Conservation (phyloP, 2,888 invertebrate genomes). For the Calliopum simillimum region DNA sequence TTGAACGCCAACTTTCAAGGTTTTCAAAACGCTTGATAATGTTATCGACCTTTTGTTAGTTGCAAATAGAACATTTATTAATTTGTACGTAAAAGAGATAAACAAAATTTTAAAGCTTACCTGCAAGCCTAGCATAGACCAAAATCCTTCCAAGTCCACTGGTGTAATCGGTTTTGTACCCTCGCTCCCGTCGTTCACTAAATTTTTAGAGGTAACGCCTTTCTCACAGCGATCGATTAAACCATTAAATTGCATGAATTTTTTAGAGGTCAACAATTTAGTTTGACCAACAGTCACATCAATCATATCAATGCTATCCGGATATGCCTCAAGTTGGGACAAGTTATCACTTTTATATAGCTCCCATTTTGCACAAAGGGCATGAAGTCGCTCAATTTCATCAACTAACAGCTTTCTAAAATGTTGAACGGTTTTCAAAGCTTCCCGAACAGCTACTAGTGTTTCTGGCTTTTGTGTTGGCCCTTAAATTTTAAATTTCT, state of each 20-base stretch:
- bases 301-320: conserved; percentile 69
- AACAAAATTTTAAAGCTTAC: conserved; percentile 41
- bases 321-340: conserved; percentile 61
- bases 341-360: conserved; percentile 56
- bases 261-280: conserved; percentile 76
- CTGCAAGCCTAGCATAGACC: conserved; percentile 77
- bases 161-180: conserved; percentile 59
- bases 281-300: conserved; percentile 81
- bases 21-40: conserved; percentile 61
- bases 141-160: conserved; percentile 77
- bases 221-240: conserved; percentile 68
- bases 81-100: background rate
- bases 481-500: conserved; percentile 17
- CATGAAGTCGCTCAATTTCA: conserved; percentile 68
- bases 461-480: conserved; percentile 34
- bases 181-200: conserved; percentile 54
- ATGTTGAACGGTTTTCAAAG: conserved; percentile 57
- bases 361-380: conserved; percentile 69
- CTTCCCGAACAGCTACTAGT: conserved; percentile 44
- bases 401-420: conserved; percentile 63
- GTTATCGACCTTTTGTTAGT: conserved; percentile 55
- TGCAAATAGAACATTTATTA: background rate
- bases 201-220: conserved; percentile 46
- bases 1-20: conserved; percentile 57
- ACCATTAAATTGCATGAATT: conserved; percentile 77